phyloP scores from a whole-genome alignment of 2,888 invertebrate species.

The Cheilosia urbana region DNA sequence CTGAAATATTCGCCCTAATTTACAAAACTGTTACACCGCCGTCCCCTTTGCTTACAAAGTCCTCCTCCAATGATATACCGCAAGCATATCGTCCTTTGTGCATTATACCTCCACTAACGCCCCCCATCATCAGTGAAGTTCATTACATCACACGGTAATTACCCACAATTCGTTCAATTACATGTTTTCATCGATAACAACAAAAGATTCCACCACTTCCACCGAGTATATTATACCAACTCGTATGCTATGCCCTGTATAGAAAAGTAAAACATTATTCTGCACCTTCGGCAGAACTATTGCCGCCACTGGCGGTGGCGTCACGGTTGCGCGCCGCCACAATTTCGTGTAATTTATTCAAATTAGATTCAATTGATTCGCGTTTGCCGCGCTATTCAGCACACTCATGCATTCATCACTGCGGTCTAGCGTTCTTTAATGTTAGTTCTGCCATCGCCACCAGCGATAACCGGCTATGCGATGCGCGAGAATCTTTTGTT shows the following conservation, averaged over 20 bases:
- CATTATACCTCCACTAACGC: constrained; percentile 23
- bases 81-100: constrained; percentile 21
- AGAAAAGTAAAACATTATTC: constrained; percentile 31
- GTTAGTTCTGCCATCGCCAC: not conserved
- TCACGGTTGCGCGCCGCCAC: constrained; percentile 51
- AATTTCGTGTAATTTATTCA: constrained; percentile 71
- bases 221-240: not conserved
- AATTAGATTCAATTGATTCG: constrained; percentile 74
- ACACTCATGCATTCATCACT: constrained; percentile 1
- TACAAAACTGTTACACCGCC: constrained; percentile 8
- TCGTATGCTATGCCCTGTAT: constrained; percentile 2
- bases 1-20: not conserved
- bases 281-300: constrained; percentile 33
- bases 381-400: not conserved
- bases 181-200: constrained; percentile 53
- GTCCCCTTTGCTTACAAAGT: constrained; percentile 6
- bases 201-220: constrained; percentile 28
- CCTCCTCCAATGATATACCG: constrained; percentile 8
- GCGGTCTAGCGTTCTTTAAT: constrained; percentile 30
- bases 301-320: constrained; percentile 32
- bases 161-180: constrained; percentile 56
- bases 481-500: constrained; percentile 58
- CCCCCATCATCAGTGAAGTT: constrained; percentile 59
- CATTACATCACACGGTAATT: constrained; percentile 66
- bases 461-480: constrained; percentile 23